Percentiles rank a stretch among this genome's conserved stretches.
Evolutionary conservation across 2,888 invertebrate genomes (phyloP).

Genomic region (Tanytarsus gracilentus): DNA sequence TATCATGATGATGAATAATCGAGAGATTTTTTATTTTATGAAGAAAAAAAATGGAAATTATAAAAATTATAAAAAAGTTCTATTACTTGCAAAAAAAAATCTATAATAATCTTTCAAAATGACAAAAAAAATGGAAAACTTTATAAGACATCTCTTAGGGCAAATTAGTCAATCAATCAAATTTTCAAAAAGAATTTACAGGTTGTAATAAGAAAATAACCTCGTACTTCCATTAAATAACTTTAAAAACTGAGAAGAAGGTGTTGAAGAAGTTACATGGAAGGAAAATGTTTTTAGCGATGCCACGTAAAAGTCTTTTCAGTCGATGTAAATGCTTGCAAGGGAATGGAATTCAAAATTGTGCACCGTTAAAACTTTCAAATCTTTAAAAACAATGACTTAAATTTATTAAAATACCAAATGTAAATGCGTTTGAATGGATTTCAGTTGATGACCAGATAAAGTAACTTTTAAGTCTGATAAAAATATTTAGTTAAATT

Average conservation of each 20-base stretch:
- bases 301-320: too few species aligned
- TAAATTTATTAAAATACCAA: too few species aligned
- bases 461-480: conserved; percentile 9
- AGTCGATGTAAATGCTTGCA: too few species aligned
- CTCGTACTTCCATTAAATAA: conserved; percentile 22
- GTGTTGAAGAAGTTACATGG: background rate
- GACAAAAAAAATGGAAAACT: background rate
- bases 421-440: too few species aligned
- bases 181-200: conserved; percentile 18
- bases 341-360: too few species aligned
- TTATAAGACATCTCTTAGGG: conserved; percentile 15
- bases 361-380: too few species aligned
- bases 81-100: background rate
- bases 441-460: conserved; percentile 4
- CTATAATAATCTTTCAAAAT: background rate
- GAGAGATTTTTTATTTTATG: background rate
- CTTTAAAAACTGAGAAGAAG: background rate
- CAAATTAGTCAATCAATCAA: conserved; percentile 21
- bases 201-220: conserved; percentile 23
- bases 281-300: background rate
- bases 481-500: background rate
- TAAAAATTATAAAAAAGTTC: background rate
- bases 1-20: background rate
- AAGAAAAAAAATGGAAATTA: background rate
- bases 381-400: too few species aligned